phyloP scores from a whole-genome alignment of 2,888 invertebrate species.

The Drosophila nr. medialis region DNA sequence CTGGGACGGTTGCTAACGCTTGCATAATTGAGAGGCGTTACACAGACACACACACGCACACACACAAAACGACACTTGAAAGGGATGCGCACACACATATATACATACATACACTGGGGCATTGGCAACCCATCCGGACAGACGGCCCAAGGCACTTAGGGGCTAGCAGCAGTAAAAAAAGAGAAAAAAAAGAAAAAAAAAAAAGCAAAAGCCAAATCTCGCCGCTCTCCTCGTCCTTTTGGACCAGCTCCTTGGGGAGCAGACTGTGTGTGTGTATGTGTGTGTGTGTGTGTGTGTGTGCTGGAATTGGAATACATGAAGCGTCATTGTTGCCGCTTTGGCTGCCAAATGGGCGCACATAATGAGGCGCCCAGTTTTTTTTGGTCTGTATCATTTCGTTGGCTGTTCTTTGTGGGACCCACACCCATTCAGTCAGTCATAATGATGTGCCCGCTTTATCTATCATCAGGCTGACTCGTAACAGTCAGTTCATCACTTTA shows the following conservation, averaged over 20 bases:
- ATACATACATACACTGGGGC: conserved; percentile 14
- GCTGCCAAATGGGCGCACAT: conserved; percentile 56
- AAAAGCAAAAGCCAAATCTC: conserved; percentile 32
- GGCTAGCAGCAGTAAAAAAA: conserved; percentile 21
- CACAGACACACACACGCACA: conserved; percentile 19
- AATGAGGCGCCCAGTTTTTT: conserved; percentile 40
- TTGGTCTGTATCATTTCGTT: conserved; percentile 1
- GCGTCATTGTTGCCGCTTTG: conserved; percentile 33
- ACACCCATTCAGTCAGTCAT: conserved; percentile 27
- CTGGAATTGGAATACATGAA: conserved; percentile 32
- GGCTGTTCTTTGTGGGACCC: conserved; percentile 1
- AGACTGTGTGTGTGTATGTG: conserved; percentile 4
- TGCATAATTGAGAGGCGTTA: conserved; percentile 59
- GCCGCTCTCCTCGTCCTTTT: conserved; percentile 22
- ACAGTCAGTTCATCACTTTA: conserved; percentile 12
- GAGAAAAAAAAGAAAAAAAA: neutral
- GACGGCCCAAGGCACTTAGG: conserved; percentile 42
- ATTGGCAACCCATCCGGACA: conserved; percentile 20
- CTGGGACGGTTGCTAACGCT: conserved; percentile 54
- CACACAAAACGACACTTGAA: conserved; percentile 54
- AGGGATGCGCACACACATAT: conserved; percentile 34
- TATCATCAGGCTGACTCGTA: conserved; percentile 8
- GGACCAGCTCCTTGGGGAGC: conserved; percentile 33
- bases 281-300: conserved; percentile 14
- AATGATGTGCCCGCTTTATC: conserved; percentile 20